A percentile compares a stretch with the other conserved stretches of the same genome.
Conservation (phyloP, 2,797 vertebrate genomes). For the Myotis vivesi region DNA sequence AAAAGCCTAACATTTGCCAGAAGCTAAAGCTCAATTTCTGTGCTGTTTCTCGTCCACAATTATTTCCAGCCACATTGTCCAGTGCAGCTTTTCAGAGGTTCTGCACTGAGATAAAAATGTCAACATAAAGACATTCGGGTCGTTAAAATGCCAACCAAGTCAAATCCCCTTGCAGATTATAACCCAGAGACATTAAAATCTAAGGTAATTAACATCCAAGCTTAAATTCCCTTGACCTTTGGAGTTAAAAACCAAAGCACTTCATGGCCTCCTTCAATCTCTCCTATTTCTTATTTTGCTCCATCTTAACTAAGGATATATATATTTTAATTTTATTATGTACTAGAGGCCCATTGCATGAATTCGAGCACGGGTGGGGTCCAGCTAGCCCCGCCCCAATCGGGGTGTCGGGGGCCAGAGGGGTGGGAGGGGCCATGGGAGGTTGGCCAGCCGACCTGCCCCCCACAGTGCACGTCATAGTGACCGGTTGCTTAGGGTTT, state of each 20-base stretch:
- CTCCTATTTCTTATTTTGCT: not conserved
- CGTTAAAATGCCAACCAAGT: not conserved
- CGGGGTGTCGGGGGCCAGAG: no score
- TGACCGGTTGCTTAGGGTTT: no score
- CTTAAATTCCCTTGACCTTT: constrained; percentile 43
- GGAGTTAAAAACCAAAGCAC: not conserved
- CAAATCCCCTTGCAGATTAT: not conserved
- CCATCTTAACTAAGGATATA: not conserved
- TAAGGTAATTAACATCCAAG: not conserved
- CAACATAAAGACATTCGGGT: not conserved
- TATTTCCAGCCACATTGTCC: not conserved
- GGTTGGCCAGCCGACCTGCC: no score
- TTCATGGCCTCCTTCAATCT: not conserved
- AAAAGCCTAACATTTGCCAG: not conserved
- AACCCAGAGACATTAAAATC: constrained; percentile 24
- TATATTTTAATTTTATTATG: not conserved
- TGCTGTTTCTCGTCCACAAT: not conserved
- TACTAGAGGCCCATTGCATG: no score
- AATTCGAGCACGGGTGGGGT: no score
- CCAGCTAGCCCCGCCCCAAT: no score
- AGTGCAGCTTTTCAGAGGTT: not conserved
- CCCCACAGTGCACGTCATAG: no score
- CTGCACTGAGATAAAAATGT: not conserved
- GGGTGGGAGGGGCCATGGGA: no score
- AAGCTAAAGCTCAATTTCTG: not conserved